Evolutionary conservation across 2,888 invertebrate genomes (phyloP).

Genomic region (Diarsia dahlii): DNA sequence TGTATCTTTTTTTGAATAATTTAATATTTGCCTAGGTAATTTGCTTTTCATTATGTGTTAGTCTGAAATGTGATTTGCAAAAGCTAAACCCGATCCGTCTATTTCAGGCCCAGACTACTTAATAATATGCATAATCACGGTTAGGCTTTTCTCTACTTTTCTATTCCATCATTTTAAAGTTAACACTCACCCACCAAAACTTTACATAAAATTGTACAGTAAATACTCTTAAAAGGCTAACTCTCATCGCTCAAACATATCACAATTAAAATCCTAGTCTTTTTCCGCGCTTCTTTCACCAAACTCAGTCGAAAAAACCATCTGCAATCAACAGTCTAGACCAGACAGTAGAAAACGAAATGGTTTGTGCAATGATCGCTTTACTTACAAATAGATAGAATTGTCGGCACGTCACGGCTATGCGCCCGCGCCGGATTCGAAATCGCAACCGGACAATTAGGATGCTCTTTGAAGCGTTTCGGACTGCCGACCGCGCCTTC

Average conservation of each 20-base stretch:
- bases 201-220: not conserved
- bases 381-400: conserved; percentile 72
- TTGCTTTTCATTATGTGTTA: not conserved
- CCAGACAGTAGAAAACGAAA: conserved; percentile 61
- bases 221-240: too few relatives aligned
- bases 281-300: not conserved
- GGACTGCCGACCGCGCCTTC: conserved; percentile 67
- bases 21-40: not conserved
- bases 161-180: not conserved
- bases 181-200: not conserved
- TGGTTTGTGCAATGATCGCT: conserved; percentile 63
- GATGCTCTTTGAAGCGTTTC: conserved; percentile 80
- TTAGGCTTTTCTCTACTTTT: not conserved
- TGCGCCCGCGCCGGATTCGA: conserved; percentile 80
- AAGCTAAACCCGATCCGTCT: not conserved
- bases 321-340: conserved; percentile 25
- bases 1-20: conserved; percentile 21
- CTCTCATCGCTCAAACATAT: not conserved
- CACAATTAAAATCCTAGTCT: not conserved
- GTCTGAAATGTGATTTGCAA: not conserved
- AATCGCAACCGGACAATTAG: conserved; percentile 82
- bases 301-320: not conserved
- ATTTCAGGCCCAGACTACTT: not conserved
- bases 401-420: conserved; percentile 71
- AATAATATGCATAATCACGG: not conserved